Percentiles rank a stretch among this genome's conserved stretches.
These are phyloP conservation scores for Mobula hypostoma DNA, from an alignment of 2,113 vertebrate species.

Conservation along the genomic window DNA sequence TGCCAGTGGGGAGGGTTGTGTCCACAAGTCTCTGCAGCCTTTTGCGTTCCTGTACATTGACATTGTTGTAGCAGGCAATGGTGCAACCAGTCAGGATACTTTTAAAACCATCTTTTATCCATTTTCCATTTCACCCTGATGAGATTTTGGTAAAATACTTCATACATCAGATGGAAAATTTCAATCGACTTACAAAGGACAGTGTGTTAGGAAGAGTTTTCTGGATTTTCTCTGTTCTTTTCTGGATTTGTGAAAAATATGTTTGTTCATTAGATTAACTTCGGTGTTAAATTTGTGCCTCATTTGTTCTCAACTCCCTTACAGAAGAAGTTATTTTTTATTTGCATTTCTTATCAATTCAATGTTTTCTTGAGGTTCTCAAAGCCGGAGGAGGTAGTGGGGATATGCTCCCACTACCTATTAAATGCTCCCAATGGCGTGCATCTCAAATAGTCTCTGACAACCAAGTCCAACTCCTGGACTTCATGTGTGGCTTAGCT, in stretches of 20 bases:
- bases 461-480: too few species aligned
- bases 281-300: neutral
- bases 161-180: neutral
- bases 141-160: neutral
- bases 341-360: neutral
- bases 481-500: too few species aligned
- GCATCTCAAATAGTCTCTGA: too few species aligned
- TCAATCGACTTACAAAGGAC: neutral
- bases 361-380: too few species aligned
- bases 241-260: too few species aligned
- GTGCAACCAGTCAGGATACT: neutral
- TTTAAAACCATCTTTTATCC: neutral
- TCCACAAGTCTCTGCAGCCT: too few species aligned
- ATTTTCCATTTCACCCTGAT: neutral
- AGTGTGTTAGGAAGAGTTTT: neutral
- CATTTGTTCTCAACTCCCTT: neutral
- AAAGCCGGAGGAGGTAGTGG: too few species aligned
- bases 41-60: too few species aligned
- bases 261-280: neutral
- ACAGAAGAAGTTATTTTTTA: neutral
- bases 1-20: too few species aligned
- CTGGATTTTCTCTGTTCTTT: neutral
- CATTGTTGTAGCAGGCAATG: too few species aligned
- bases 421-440: too few species aligned
- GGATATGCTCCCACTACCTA: too few species aligned